Base-by-base conservation (phyloP, 2,113 vertebrate species). In the Steatornis caripensis region DNA sequence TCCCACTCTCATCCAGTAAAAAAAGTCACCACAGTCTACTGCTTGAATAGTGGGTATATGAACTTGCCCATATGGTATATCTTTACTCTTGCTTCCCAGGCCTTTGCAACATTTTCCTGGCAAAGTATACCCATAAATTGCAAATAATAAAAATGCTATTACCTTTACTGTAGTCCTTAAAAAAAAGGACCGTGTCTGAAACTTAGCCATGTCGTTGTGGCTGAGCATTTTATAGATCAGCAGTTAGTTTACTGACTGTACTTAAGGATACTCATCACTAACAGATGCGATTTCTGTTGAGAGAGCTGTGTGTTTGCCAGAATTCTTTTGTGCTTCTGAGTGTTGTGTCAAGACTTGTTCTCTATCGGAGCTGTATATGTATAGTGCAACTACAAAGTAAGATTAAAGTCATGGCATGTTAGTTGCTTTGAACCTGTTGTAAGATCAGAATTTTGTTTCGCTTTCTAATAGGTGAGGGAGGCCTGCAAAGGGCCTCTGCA, bases 321-420 rank as follows among this genome's bases (percentile, higher is more conserved):
- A 62, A 23, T n/a, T 32, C 27, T 80, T 87, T 36, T 5, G 21
- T 74, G 37, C 55, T 68, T 55, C 29, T 55, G 21, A 58, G 32
- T 30, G 21, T 51, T 14, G 2, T 45, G 32, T 80, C 27, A 66
- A 68, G 39, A 54, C 57, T 51, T 17, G 2, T 51, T 60, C 43
- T 75, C 4, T 24, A 9, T 37, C 0, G 1, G 14, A 87, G 43
- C 21, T 74, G 8, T 23, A 9, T 17, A 8, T 1, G 1, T 45
- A 11, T 22, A 53, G 16, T 20, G 11, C 57, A 58, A 57, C 12
- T 41, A n/a, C 82, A 78, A 70, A 53, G 32, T 54, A 58, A 76
- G 83, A 83, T 49, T 74, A 69, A 79, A 83, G 12, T n/a, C 0
- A 1, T 62, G 53, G 9, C 36, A 23, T 23, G 22, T 81, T 88